Conservation (phyloP, 2,888 invertebrate species). For the Bursaphelenchus okinawaensis region DNA sequence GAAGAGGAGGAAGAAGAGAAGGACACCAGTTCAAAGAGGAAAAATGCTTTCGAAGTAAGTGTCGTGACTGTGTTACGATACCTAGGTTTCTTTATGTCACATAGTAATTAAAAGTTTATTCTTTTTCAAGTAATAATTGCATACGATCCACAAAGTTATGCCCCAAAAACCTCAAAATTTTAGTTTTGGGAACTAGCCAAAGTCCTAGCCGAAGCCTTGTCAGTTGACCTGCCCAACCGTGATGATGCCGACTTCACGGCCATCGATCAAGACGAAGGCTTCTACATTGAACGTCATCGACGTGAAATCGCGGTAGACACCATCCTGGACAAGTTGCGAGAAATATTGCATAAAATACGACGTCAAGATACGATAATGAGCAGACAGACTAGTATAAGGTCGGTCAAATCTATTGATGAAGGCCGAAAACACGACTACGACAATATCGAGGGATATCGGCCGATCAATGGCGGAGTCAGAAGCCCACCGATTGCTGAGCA, state of each 20-base stretch:
- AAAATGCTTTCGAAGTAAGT: not conserved
- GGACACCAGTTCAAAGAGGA: not conserved
- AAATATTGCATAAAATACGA: not conserved
- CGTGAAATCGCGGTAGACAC: conserved; percentile 20
- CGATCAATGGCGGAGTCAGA: not conserved
- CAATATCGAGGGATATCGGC: not conserved
- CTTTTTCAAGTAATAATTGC: too few species aligned
- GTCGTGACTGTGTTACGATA: too few species aligned
- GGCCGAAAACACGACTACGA: not conserved
- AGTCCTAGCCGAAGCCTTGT: conserved; percentile 10
- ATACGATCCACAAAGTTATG: too few species aligned
- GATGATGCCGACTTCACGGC: conserved; percentile 5
- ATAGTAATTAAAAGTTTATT: too few species aligned
- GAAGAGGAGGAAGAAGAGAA: not conserved
- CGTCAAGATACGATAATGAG: not conserved
- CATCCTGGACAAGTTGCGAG: conserved; percentile 11
- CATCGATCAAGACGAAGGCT: conserved; percentile 14
- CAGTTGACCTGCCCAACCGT: conserved; percentile 14
- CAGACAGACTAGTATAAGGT: conserved; percentile 2
- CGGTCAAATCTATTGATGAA: conserved; percentile 1
- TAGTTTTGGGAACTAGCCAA: conserved; percentile 22
- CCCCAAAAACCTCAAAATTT: not conserved
- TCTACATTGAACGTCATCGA: conserved; percentile 9
- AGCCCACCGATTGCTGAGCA: not conserved
- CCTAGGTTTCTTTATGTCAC: too few species aligned